These are phyloP conservation scores for Spinus olivaceus DNA, from an alignment of 2,797 vertebrate genomes.

Conservation along the genomic window DNA sequence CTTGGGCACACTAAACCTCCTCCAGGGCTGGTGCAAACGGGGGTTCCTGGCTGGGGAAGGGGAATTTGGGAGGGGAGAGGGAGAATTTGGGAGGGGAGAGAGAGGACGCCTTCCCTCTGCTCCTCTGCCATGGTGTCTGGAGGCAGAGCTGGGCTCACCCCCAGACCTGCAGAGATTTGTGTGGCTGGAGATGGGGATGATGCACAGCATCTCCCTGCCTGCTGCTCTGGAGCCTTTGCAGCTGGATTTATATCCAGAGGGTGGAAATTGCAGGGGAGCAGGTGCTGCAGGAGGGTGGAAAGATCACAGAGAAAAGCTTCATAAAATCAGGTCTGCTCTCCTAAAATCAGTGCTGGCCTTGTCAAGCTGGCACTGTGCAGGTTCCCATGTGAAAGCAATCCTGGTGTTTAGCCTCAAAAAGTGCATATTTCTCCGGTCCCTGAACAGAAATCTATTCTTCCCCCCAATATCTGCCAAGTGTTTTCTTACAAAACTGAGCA, in stretches of 20 bases:
- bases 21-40: not conserved
- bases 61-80: not conserved
- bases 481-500: not conserved
- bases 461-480: not conserved
- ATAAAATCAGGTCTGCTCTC: not conserved
- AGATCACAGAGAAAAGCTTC: not conserved
- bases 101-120: not conserved
- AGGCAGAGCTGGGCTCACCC: not conserved
- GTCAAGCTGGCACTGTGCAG: not conserved
- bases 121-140: accelerated
- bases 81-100: not conserved
- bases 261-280: not conserved
- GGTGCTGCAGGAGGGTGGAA: not conserved
- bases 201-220: not conserved
- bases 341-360: not conserved
- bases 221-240: not conserved
- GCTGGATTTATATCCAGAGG: not conserved
- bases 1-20: not conserved
- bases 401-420: not conserved
- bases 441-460: not conserved
- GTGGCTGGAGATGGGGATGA: not conserved
- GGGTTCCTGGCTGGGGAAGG: not conserved
- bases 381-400: not conserved
- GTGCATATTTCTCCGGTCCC: not conserved
- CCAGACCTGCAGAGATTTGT: not conserved